Percentiles rank a stretch among this genome's conserved stretches.
Evolutionary conservation across 1,140 invertebrate genomes (phyloP).

Genomic region (Pomacea maculata): DNA sequence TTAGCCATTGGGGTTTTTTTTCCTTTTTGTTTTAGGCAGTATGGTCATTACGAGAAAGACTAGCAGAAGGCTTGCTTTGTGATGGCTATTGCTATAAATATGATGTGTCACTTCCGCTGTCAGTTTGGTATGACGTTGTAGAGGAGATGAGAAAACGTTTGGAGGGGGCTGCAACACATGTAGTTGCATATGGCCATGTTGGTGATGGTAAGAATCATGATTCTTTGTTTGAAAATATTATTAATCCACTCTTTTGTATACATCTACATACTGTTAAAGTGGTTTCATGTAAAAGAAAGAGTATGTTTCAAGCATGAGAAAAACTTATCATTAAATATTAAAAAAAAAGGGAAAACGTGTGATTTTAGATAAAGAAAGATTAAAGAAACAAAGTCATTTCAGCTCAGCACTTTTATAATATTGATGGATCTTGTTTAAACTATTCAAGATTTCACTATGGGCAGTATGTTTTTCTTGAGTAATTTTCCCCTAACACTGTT

Average conservation of each 20-base stretch:
- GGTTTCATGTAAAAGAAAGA: no score
- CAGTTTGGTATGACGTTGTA: constrained; percentile 85
- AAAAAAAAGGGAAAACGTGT: no score
- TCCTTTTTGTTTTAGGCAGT: constrained; percentile 71
- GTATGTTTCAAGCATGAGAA: no score
- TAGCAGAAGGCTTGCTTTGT: constrained; percentile 80
- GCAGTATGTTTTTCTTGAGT: no score
- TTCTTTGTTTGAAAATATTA: neutral
- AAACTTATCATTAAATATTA: no score
- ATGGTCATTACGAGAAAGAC: constrained; percentile 86
- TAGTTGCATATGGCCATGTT: constrained; percentile 91
- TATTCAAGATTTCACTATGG: no score
- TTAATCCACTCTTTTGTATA: neutral
- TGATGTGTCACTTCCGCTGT: constrained; percentile 90
- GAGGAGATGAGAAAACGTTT: constrained; percentile 74
- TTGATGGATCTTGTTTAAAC: no score
- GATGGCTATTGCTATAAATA: constrained; percentile 96
- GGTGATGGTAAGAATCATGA: constrained; percentile 70
- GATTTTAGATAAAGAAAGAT: no score
- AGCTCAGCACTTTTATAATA: no score
- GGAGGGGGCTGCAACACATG: constrained; percentile 65
- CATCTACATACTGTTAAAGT: no score
- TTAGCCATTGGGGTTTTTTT: neutral
- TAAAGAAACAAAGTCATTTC: no score
- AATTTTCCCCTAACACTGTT: no score